A percentile compares a stretch with the other conserved stretches of the same genome.
These are phyloP conservation scores for Lycorma delicatula DNA, from an alignment of 1,140 invertebrate species.

Conservation along the genomic window DNA sequence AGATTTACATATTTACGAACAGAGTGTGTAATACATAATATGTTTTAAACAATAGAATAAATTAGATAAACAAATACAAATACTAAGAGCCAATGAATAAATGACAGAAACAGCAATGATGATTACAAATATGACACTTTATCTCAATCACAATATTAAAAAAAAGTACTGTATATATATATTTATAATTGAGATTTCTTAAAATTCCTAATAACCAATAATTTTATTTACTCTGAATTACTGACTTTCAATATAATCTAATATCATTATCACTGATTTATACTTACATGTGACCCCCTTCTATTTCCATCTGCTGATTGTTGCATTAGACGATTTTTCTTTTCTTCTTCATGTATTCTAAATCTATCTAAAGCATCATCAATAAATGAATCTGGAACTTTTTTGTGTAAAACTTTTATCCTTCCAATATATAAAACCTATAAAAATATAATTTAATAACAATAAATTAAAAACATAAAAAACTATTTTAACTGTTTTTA, in stretches of 20 bases:
- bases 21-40: too few species aligned
- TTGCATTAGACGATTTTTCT: conserved; percentile 41
- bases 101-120: too few species aligned
- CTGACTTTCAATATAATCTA: background rate
- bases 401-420: conserved; percentile 73
- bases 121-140: too few species aligned
- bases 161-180: too few species aligned
- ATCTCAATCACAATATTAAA: too few species aligned
- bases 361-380: conserved; percentile 85
- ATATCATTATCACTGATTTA: too few species aligned
- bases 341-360: conserved; percentile 64
- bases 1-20: too few species aligned
- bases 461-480: background rate
- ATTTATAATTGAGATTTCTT: too few species aligned
- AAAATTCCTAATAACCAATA: background rate
- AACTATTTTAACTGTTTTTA: background rate
- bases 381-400: conserved; percentile 78
- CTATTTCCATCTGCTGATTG: conserved; percentile 22
- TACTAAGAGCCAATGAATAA: too few species aligned
- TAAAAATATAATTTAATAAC: conserved; percentile 24
- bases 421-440: conserved; percentile 83
- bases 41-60: too few species aligned
- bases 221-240: background rate
- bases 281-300: conserved; percentile 24
- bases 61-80: too few species aligned